Evolutionary conservation across 2,113 vertebrate genomes (phyloP), one percentile per base, ranked within the genome.

Genomic region (Dolichotis patagonum): DNA sequence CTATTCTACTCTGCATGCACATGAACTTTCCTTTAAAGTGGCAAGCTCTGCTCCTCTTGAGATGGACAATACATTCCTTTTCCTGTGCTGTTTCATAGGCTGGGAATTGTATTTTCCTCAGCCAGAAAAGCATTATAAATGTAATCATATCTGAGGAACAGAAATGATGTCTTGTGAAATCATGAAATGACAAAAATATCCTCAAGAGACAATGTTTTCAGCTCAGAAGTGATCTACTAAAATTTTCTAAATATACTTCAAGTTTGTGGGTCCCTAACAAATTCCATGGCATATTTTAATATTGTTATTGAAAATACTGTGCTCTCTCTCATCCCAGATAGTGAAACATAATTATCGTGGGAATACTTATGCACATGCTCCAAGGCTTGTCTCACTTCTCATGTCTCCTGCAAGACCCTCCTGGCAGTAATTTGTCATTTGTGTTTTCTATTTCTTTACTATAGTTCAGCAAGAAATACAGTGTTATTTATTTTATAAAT

Each of bases 91-190:
- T 73, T 85, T 90, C 58, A 90, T 3, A 52, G 32, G 84, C n/a
- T 82, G n/a, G n/a, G 95, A 89, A 83, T 63, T 92, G 14, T 52
- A 38, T 89, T 89, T 96, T 95, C 62, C 62, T 93, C 90, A 95
- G 22, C 58, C 54, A 60, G 46, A 2, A 85, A 95, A 91, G 65
- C 12, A 67, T 30, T n/a, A 7, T 54, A 41, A 22, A 95, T n/a
- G 7, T 1, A 4, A 81, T n/a, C 46, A 78, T 32, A 20, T 12
- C 32, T 84, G 22, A 92, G 43, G 10, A 85, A 81, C 63, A 16
- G 35, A 77, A 56, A 60, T 26, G 80, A 56, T 69, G 1, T 26
- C 13, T 24, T 62, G 30, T 1, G 77, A 41, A 54, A 54, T 73
- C 85, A 1, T 82, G 5, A 87, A 60, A 49, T 56, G 58, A 71